Evolutionary conservation across 2,888 invertebrate genomes (phyloP).

Genomic region (Operophtera brumata): DNA sequence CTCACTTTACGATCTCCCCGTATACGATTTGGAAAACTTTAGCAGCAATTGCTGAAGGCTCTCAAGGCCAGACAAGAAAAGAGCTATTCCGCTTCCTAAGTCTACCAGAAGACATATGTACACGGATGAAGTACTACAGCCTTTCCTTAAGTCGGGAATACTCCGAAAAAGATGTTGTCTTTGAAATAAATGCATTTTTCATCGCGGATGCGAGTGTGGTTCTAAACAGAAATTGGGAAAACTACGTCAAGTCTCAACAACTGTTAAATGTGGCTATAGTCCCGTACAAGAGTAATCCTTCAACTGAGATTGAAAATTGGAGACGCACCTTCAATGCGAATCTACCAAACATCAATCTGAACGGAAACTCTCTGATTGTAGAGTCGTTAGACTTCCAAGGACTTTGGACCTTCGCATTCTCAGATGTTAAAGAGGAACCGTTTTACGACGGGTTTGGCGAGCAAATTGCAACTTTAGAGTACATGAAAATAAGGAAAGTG

Average conservation of each 20-base stretch:
- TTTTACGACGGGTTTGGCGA: conserved; percentile 41
- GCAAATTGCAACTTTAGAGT: conserved; percentile 37
- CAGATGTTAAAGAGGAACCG: conserved; percentile 34
- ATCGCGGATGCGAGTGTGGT: conserved; percentile 32
- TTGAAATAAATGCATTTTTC: conserved; percentile 29
- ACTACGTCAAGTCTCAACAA: conserved; percentile 20
- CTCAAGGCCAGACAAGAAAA: conserved; percentile 22
- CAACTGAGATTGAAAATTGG: conserved; percentile 17
- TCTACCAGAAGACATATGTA: conserved; percentile 9
- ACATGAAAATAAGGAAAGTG: conserved; percentile 38
- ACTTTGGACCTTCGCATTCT: conserved; percentile 40
- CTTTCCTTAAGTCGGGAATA: conserved; percentile 20
- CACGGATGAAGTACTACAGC: conserved; percentile 20
- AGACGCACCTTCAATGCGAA: conserved; percentile 20
- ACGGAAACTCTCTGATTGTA: conserved; percentile 37
- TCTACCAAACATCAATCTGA: conserved; percentile 19
- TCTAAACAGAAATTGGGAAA: conserved; percentile 33
- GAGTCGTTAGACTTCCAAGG: conserved; percentile 39
- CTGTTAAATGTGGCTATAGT: conserved; percentile 1
- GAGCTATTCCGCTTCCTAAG: conserved; percentile 33
- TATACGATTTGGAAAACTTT: conserved; percentile 42
- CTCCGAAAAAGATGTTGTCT: conserved; percentile 22
- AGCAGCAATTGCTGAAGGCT: conserved; percentile 38
- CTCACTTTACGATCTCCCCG: conserved; percentile 41
- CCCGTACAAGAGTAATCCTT: conserved; percentile 28